Evolutionary conservation across 2,113 vertebrate genomes (phyloP).

Genomic region (Redunca redunca): DNA sequence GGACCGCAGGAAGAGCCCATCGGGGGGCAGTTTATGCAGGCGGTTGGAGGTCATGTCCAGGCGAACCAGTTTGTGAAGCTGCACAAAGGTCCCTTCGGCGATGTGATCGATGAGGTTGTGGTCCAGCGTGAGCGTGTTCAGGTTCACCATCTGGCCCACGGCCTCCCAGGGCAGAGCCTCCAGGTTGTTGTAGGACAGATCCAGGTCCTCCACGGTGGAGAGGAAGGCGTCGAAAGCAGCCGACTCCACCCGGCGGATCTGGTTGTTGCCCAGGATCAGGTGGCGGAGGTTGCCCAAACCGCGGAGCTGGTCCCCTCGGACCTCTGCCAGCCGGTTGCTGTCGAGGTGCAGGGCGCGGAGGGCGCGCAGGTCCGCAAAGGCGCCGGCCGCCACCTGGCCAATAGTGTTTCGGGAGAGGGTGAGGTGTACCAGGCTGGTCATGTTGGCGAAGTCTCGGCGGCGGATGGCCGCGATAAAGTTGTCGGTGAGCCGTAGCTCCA

Average conservation of each 20-base stretch:
- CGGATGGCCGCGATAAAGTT: slow-evolving; percentile 95
- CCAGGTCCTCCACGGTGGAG: slow-evolving; percentile 93
- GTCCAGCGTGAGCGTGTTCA: slow-evolving; percentile 93
- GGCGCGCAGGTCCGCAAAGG: slow-evolving; percentile 89
- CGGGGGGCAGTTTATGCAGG: slow-evolving; percentile 92
- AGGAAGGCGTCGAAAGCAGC: slow-evolving; percentile 92
- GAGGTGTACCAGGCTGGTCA: slow-evolving; percentile 96
- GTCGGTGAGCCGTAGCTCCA: slow-evolving; percentile 93
- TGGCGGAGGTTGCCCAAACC: slow-evolving; percentile 92
- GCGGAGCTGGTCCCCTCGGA: slow-evolving; percentile 89
- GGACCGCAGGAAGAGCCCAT: slow-evolving; percentile 86
- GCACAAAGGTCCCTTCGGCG: slow-evolving; percentile 88
- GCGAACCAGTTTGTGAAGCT: slow-evolving; percentile 90
- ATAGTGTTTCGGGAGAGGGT: slow-evolving; percentile 95
- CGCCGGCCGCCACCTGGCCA: slow-evolving; percentile 89
- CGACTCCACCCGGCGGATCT: slow-evolving; percentile 88
- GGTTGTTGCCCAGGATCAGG: slow-evolving; percentile 95
- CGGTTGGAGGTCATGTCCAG: slow-evolving; percentile 95
- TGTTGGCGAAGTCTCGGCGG: slow-evolving; percentile 93
- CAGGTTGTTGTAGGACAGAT: slow-evolving; percentile 95
- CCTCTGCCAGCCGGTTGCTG: slow-evolving; percentile 88
- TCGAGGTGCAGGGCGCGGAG: slow-evolving; percentile 94
- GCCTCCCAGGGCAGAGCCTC: slow-evolving; percentile 92
- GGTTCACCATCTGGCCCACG: slow-evolving; percentile 91
- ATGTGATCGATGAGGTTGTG: slow-evolving; percentile 95